These are phyloP conservation scores for Potorous gilbertii DNA, from an alignment of 2,797 vertebrate genomes.

Conservation along the genomic window DNA sequence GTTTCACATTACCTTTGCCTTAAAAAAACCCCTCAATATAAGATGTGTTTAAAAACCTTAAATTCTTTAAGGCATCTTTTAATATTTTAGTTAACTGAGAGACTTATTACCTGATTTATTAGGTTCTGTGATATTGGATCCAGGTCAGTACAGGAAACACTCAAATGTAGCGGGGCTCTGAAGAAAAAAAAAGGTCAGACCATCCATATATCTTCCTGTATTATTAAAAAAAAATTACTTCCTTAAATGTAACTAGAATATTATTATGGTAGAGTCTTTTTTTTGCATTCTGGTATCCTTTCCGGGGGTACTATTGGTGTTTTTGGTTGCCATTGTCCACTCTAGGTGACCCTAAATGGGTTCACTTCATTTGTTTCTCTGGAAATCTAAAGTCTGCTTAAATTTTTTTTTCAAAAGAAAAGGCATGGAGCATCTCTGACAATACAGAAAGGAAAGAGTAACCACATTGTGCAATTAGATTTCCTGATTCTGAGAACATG, in stretches of 20 bases:
- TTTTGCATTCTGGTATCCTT: slow-evolving; percentile 66
- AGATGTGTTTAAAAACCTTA: slow-evolving; percentile 74
- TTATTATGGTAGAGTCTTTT: slow-evolving; percentile 52
- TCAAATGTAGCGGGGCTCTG: slow-evolving; percentile 71
- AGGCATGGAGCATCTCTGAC: slow-evolving; percentile 7
- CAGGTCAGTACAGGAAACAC: slow-evolving; percentile 77
- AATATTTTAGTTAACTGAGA: slow-evolving; percentile 80
- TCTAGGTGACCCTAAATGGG: slow-evolving; percentile 58
- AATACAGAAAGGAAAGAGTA: neutral
- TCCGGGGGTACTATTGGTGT: slow-evolving; percentile 59
- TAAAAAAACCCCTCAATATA: slow-evolving; percentile 61
- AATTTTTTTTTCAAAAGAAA: slow-evolving; percentile 25
- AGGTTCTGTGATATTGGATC: slow-evolving; percentile 78
- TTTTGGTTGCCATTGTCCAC: slow-evolving; percentile 47
- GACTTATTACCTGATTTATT: slow-evolving; percentile 77
- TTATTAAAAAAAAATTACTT: slow-evolving; percentile 78
- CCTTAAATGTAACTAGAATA: slow-evolving; percentile 72
- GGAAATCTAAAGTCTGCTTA: slow-evolving; percentile 32
- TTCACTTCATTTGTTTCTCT: slow-evolving; percentile 51
- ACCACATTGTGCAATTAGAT: neutral
- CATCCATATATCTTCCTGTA: slow-evolving; percentile 72
- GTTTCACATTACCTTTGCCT: slow-evolving; percentile 76
- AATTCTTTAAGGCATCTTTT: slow-evolving; percentile 81
- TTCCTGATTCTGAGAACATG: slow-evolving; percentile 2
- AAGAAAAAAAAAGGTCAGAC: slow-evolving; percentile 67